Percentiles rank a stretch among this genome's conserved stretches.
phyloP scores from a whole-genome alignment of 2,888 invertebrate genomes.

The Clepsis dumicolana region DNA sequence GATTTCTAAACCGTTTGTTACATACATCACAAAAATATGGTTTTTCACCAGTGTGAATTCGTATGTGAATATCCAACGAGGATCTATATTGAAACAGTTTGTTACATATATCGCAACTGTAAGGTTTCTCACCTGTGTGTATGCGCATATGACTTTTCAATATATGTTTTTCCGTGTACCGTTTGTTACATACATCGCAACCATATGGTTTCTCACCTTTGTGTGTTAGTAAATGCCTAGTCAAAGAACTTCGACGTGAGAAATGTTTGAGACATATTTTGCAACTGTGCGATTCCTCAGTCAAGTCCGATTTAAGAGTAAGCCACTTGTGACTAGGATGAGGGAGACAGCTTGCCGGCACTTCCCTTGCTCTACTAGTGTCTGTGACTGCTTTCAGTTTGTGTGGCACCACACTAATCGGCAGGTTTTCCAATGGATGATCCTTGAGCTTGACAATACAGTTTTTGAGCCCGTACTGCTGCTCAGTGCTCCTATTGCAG shows the following conservation, averaged over 20 bases:
- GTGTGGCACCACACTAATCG: too few relatives aligned
- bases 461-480: neutral
- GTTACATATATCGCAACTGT: too few relatives aligned
- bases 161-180: too few relatives aligned
- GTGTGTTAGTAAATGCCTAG: neutral
- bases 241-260: neutral
- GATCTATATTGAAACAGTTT: neutral
- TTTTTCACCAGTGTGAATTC: neutral
- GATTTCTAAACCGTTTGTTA: neutral
- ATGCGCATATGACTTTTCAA: too few relatives aligned
- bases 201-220: neutral
- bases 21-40: neutral
- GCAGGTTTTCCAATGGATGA: too few relatives aligned
- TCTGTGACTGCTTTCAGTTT: too few relatives aligned
- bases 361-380: too few relatives aligned
- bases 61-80: neutral
- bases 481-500: neutral
- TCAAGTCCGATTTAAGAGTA: neutral
- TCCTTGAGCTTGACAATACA: neutral
- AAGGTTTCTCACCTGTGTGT: too few relatives aligned
- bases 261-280: neutral
- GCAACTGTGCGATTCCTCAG: neutral
- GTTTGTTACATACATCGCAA: neutral
- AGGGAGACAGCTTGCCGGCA: too few relatives aligned
- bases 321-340: too few relatives aligned